Evolutionary conservation across 2,113 vertebrate genomes (phyloP).

Genomic region (Muntiacus reevesi): DNA sequence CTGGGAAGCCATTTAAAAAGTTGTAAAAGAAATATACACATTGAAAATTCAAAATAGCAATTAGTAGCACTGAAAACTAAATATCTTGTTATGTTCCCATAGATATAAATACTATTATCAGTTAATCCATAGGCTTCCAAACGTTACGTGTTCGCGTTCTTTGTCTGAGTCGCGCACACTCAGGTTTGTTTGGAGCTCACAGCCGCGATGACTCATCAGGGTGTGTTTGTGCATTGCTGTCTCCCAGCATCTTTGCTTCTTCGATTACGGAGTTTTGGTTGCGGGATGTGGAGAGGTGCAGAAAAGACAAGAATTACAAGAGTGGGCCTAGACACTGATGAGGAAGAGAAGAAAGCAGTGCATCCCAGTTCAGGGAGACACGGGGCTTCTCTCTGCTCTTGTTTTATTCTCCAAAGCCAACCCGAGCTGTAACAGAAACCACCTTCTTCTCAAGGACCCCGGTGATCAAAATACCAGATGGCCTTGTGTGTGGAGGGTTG

Average conservation of each 20-base stretch:
- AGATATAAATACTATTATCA: not conserved
- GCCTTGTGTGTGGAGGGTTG: rapidly evolving
- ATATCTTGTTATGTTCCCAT: not conserved
- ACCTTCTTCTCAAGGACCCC: not conserved
- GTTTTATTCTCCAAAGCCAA: not conserved
- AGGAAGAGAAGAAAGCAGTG: not conserved
- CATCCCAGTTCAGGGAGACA: no score
- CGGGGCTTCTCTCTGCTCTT: not conserved
- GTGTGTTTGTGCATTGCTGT: rapidly evolving
- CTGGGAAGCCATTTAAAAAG: not conserved
- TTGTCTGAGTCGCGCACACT: not conserved
- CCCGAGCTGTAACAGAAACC: no score
- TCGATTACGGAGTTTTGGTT: not conserved
- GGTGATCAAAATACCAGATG: not conserved
- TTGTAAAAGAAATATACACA: not conserved
- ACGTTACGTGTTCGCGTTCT: not conserved
- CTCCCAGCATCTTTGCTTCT: not conserved
- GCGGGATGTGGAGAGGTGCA: not conserved
- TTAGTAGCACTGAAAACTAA: not conserved
- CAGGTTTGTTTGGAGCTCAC: not conserved
- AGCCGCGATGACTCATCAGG: not conserved
- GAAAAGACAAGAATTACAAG: not conserved
- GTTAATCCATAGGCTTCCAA: not conserved
- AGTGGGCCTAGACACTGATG: not conserved
- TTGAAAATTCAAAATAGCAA: not conserved